Evolutionary conservation across 2,888 invertebrate species (phyloP).

Genomic region (Agrochola lychnidis): DNA sequence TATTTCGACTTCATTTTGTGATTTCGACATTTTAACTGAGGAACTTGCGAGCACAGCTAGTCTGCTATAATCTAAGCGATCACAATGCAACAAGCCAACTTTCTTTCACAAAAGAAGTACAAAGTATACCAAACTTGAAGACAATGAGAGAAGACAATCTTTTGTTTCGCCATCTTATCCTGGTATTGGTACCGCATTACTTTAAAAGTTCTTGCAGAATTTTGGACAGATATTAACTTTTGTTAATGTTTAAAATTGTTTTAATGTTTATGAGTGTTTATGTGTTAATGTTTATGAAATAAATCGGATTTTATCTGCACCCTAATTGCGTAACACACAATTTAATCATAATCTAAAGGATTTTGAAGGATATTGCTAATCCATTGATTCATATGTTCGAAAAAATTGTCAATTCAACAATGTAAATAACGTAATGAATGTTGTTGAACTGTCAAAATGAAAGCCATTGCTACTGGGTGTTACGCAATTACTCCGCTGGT

Average conservation of each 20-base stretch:
- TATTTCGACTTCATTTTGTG: neutral
- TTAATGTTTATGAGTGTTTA: no score
- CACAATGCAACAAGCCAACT: slow-evolving; percentile 33
- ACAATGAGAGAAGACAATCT: slow-evolving; percentile 45
- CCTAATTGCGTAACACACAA: no score
- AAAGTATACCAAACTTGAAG: slow-evolving; percentile 41
- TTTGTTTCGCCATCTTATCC: slow-evolving; percentile 46
- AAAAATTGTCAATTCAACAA: no score
- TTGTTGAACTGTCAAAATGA: no score
- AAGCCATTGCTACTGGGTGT: no score
- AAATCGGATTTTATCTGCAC: slow-evolving; percentile 6
- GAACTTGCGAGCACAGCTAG: neutral
- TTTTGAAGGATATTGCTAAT: no score
- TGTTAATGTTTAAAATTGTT: no score
- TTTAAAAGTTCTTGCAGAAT: slow-evolving; percentile 17
- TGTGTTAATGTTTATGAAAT: neutral
- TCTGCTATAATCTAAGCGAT: slow-evolving; percentile 26
- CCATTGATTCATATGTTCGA: no score
- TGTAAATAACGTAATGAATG: no score
- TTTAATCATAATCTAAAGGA: no score
- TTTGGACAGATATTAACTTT: slow-evolving; percentile 1
- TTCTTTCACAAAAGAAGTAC: slow-evolving; percentile 40
- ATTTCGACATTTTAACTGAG: no score
- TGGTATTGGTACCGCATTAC: slow-evolving; percentile 33
- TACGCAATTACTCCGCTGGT: no score